Base-by-base conservation (phyloP, 2,888 invertebrate species). In the Philereme vetulata region DNA sequence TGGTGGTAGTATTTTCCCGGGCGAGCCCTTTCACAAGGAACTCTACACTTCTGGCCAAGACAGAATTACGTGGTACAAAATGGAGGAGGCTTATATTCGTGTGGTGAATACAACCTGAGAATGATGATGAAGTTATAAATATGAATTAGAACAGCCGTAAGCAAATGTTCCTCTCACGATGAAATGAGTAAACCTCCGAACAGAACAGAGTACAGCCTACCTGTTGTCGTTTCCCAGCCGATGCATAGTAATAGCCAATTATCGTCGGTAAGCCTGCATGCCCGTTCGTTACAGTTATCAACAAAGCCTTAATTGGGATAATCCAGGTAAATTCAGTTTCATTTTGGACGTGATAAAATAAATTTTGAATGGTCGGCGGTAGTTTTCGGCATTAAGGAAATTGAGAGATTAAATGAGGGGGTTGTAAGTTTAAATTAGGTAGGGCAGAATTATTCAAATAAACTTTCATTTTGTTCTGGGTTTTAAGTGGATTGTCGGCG, bases 161-260 rank as follows among this genome's bases (percentile, higher is more conserved):
- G 2, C 1, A 2, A 21, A 21, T 21, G 21, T 21, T 21, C 21
- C 21, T 21, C 21, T 21, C 21, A 21, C 21, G 21, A 21, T 21
- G 21, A 21, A 38, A 8, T 6, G 38, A 38, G 38, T 8, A 5
- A 6, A 38, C 38, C 5, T 6, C 7, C 6, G 38, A 6, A 36
- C 35, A 36, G 7, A 2, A n/a, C n/a, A n/a, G 2, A 36, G 11
- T 44, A 21, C 7, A 21, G 6, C 44, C 11, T 38, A 60, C 56
- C 50, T 51, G 62, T 51, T 53, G 59, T 60, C 42, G 44, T 56
- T 60, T 36, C 45, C 52, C 34, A 33, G 33, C 56, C 66, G 51
- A 66, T 66, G 65, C 67, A 66, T 65, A 67, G 65, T 70, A 70
- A 70, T 65, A 63, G 70, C 66, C 70, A 66, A 70, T 67, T 70